Conservation (phyloP, 2,797 vertebrate species). For the Acrocephalus scirpaceus region DNA sequence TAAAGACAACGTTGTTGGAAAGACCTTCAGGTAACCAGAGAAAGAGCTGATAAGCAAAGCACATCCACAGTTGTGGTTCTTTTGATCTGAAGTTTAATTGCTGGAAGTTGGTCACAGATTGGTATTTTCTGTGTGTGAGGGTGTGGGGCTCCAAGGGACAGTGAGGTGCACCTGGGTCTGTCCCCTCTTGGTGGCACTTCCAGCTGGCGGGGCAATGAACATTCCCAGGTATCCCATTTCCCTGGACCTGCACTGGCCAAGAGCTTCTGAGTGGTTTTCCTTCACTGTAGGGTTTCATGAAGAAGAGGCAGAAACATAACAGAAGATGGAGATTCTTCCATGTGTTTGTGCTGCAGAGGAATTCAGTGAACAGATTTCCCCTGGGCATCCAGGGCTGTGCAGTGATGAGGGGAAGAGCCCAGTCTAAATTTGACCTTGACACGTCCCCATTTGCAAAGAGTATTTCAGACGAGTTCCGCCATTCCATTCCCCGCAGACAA, state of each 20-base stretch:
- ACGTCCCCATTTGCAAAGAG: background rate
- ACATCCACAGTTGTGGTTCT: background rate
- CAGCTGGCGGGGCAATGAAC: rapidly evolving
- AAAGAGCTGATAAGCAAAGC: constrained; percentile 6
- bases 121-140: background rate
- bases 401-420: background rate
- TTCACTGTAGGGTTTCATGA: background rate
- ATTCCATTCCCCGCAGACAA: background rate
- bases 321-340: background rate
- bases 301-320: background rate
- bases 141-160: background rate
- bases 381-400: background rate
- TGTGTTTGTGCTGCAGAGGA: background rate
- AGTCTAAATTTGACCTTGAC: background rate
- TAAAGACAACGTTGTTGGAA: constrained; percentile 32
- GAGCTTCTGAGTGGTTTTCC: background rate
- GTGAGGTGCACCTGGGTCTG: background rate
- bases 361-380: background rate
- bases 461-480: background rate
- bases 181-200: background rate
- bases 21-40: constrained; percentile 26
- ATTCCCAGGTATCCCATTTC: background rate
- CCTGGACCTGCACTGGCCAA: background rate
- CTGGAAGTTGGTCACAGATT: background rate
- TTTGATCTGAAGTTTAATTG: background rate